Evolutionary conservation across 2,888 invertebrate species (phyloP).

Genomic region (Smittia sp.): DNA sequence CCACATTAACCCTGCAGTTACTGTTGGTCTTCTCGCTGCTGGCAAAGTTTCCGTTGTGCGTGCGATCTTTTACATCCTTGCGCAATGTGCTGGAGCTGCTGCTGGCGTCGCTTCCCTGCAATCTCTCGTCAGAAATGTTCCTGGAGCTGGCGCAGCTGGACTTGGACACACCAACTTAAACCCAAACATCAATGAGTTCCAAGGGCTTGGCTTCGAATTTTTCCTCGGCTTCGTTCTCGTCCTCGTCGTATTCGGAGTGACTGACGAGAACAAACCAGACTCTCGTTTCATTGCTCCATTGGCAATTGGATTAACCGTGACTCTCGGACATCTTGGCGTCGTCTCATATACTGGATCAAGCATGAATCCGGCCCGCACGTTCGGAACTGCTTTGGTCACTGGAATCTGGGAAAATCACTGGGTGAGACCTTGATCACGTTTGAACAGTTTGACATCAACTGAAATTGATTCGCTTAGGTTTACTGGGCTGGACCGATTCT

Average conservation of each 20-base stretch:
- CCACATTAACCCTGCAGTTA: constrained; percentile 92
- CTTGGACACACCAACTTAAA: constrained; percentile 70
- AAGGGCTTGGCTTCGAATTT: constrained; percentile 88
- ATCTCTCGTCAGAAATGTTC: constrained; percentile 65
- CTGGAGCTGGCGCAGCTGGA: constrained; percentile 53
- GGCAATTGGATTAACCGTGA: constrained; percentile 83
- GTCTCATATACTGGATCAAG: constrained; percentile 84
- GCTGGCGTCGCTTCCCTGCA: constrained; percentile 70
- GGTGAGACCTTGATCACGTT: constrained; percentile 56
- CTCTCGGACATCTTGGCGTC: constrained; percentile 78
- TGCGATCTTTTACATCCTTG: constrained; percentile 74
- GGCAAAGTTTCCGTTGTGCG: constrained; percentile 75
- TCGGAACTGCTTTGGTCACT: constrained; percentile 68
- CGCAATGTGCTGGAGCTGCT: constrained; percentile 79
- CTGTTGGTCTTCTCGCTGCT: constrained; percentile 71
- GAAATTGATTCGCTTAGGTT: constrained; percentile 55
- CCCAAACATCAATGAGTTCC: constrained; percentile 62
- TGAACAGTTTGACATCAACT: constrained; percentile 17
- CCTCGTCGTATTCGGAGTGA: constrained; percentile 82
- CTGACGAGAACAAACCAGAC: constrained; percentile 57
- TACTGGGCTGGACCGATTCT: constrained; percentile 87
- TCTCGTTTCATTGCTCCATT: constrained; percentile 78
- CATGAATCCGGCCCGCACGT: constrained; percentile 89
- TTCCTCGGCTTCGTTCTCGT: constrained; percentile 86
- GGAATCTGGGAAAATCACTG: constrained; percentile 72